Conservation (phyloP, 2,888 invertebrate species). For the Cremastobaeus sp. region DNA sequence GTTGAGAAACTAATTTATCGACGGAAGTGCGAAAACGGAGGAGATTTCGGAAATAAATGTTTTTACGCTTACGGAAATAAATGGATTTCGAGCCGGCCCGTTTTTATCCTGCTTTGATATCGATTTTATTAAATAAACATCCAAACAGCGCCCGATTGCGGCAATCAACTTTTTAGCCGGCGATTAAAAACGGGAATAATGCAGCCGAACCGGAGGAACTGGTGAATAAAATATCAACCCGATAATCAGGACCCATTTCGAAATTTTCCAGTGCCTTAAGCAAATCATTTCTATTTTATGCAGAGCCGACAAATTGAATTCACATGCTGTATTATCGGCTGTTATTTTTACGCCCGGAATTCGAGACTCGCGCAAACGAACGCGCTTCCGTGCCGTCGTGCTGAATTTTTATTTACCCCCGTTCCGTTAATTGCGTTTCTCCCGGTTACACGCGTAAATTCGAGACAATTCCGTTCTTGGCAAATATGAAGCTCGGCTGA, state of each 20-base stretch:
- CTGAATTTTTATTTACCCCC: conserved; percentile 30
- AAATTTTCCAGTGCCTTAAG: conserved; percentile 18
- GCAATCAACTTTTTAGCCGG: too few relatives aligned
- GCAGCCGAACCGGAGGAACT: not conserved
- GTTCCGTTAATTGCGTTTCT: conserved; percentile 29
- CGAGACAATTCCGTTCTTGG: conserved; percentile 18
- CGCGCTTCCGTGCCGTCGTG: conserved; percentile 21
- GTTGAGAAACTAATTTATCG: too few relatives aligned
- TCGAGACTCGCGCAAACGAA: conserved; percentile 24
- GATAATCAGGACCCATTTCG: conserved; percentile 7
- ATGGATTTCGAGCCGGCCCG: too few relatives aligned
- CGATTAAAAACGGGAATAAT: not conserved
- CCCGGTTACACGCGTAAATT: conserved; percentile 3
- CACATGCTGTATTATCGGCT: conserved; percentile 22
- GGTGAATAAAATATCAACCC: conserved; percentile 1
- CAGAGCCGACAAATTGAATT: conserved; percentile 37
- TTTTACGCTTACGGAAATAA: too few relatives aligned
- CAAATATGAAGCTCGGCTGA: conserved; percentile 11
- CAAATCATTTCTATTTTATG: conserved; percentile 29
- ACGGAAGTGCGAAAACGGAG: too few relatives aligned
- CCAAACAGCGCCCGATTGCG: too few relatives aligned
- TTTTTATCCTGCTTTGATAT: too few relatives aligned
- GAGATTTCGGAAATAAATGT: too few relatives aligned
- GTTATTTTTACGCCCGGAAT: conserved; percentile 30
- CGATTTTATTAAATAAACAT: too few relatives aligned